Base-by-base conservation (phyloP, 2,113 vertebrate genomes). In the Charina bottae region DNA sequence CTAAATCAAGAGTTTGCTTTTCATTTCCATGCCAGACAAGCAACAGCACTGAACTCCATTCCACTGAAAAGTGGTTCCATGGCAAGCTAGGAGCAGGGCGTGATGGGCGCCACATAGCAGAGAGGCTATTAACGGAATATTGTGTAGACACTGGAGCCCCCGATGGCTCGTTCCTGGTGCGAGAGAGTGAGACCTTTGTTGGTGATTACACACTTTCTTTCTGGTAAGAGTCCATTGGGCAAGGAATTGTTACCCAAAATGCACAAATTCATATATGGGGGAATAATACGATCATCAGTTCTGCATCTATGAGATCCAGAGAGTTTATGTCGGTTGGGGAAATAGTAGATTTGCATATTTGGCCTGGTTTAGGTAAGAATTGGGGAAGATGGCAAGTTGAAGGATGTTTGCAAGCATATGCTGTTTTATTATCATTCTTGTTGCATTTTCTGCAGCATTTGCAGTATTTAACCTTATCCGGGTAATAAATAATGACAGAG, bases 141-240 rank as follows among this genome's bases (percentile, higher is more conserved):
- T 99, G 99, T 96, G 97, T 98, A 0, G 99, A 99, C 97, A 99
- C 99, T 0, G 99, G 99, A 0, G 99, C 99, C 0, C 99, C 99
- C 0, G 99, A 99, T 0, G 99, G 99, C 83, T 99, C 99, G 92
- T 99, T 99, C 97, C 97, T 99, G 0, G 99, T 99, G 95, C 98
- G 99, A 0, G 99, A 99, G 97, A 99, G 99, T 23, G 99, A 99
- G 98, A 99, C 99, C 21, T 99, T 99, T 4, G 98, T 99, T 2
- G 99, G 99, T 53, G 99, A 99, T 97, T 99, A 99, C 97, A 99
- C 99, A 0, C 97, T 99, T 19, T 99, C 99, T n/a, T 99, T 99
- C 98, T 99, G 99, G 99, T 99, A 97, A 95, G 95, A n/a, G 17
- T 0, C 13, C 49, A 55, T 7, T 0, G 0, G 88, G 0, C 0